Percentiles rank a stretch among this genome's conserved stretches.
Evolutionary conservation across 2,888 invertebrate species (phyloP).

Genomic region (Drosophila heteroneura): DNA sequence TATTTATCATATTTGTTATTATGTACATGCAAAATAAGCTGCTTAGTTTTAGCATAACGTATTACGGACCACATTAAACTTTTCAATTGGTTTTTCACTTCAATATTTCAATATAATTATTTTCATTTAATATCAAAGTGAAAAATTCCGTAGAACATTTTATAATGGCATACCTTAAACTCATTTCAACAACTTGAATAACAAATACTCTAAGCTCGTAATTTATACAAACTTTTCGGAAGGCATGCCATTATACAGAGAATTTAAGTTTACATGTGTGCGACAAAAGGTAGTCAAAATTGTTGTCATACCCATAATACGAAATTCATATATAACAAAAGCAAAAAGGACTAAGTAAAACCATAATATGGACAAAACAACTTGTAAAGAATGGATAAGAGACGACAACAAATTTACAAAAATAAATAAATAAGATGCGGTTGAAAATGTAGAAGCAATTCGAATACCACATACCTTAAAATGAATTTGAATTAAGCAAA

Average conservation of each 20-base stretch:
- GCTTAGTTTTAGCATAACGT: constrained; percentile 36
- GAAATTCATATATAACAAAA: constrained; percentile 58
- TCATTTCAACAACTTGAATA: neutral
- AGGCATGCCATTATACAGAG: constrained; percentile 43
- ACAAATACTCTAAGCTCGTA: neutral
- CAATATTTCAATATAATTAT: neutral
- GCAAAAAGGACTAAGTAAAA: constrained; percentile 60
- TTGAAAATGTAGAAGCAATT: neutral
- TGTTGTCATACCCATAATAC: constrained; percentile 57
- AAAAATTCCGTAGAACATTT: neutral
- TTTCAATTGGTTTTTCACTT: neutral
- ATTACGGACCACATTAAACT: constrained; percentile 8
- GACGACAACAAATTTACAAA: constrained; percentile 34
- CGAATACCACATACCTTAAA: constrained; percentile 28
- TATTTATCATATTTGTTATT: constrained; percentile 10
- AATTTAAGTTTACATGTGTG: constrained; percentile 34
- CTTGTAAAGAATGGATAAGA: constrained; percentile 35
- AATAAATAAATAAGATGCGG: constrained; percentile 44
- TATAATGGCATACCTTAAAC: neutral
- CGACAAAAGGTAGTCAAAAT: constrained; percentile 32
- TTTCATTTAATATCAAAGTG: neutral
- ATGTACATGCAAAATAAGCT: constrained; percentile 33
- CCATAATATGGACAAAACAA: constrained; percentile 34
- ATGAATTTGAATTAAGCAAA: neutral
- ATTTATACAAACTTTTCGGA: constrained; percentile 10